Base-by-base conservation (phyloP, 2,888 invertebrate species). In the Macropis europaea region DNA sequence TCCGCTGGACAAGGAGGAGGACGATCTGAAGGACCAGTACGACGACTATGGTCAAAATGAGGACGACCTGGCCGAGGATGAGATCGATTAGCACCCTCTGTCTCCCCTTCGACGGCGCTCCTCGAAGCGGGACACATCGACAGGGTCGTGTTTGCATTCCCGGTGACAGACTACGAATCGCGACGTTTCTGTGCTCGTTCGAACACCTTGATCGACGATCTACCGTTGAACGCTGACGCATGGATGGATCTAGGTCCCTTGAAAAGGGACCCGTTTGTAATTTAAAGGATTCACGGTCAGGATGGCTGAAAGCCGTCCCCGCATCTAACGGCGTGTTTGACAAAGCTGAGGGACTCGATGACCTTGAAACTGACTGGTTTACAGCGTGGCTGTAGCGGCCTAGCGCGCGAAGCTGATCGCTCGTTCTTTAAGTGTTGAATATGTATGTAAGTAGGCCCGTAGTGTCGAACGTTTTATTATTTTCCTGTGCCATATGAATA, bases 31-130 rank as follows among this genome's bases (percentile, higher is more conserved):
- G 66, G 88, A 88, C 36, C 90, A 92, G 0, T 87, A 92, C 9
- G 92, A 92, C 64, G 91, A 91, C 69, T 90, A 90, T 66, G 89
- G 92, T 15, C 86, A 92, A n/a, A 92, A 92, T 26, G 94, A 93
- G 77, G 94, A 94, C 70, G 93, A 93, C 60, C 90, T 92, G 36
- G 93, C 56, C 11, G 88, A 88, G 13, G 88, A 86, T 40, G 86
- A 84, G 54, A 74, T 82, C 56, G 84, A 86, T 53, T 86, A 86
- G 43, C 30, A 7, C 19, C 7, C 3, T 1, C 5, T 5, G 1
- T 7, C 32, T 19, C 13, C 1, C 9, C 13, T n/a, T 13, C 6
- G 22, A 42, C 7, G 2, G 15, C 6, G 38, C 22, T 50, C 22
- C 2, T 28, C 9, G 5, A 13, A 11, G 24, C 30, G 50, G 28